Conservation (phyloP, 1,140 invertebrate genomes). For the Conus ventricosus region DNA sequence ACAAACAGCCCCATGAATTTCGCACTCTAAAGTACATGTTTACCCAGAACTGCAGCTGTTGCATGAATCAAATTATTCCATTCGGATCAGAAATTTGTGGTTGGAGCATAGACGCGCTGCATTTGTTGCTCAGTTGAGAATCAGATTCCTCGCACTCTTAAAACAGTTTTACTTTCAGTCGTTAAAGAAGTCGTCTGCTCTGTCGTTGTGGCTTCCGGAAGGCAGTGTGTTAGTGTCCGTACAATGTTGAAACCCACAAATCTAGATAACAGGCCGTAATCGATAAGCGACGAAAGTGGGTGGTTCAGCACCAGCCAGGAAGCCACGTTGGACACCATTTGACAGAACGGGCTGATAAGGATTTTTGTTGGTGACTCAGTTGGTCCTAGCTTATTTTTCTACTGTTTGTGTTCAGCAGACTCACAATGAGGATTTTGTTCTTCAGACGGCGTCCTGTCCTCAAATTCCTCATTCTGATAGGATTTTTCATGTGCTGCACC, state of each 20-base stretch:
- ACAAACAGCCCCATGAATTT: too few relatives aligned
- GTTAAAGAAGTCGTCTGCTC: neutral
- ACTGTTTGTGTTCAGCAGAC: neutral
- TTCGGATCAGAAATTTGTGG: too few relatives aligned
- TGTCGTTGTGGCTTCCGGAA: neutral
- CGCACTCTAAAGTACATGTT: too few relatives aligned
- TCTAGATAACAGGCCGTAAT: neutral
- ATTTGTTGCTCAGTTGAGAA: too few relatives aligned
- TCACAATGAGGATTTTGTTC: conserved; percentile 21
- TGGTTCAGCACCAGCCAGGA: neutral
- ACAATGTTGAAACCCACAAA: neutral
- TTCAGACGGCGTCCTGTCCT: conserved; percentile 8
- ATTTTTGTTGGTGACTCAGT: neutral
- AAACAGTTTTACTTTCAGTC: too few relatives aligned
- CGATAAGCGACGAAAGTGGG: neutral
- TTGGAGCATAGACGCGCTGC: too few relatives aligned
- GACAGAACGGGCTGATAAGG: neutral
- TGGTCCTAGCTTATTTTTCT: neutral
- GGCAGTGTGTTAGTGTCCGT: too few relatives aligned
- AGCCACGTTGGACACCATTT: neutral
- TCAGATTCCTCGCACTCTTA: too few relatives aligned
- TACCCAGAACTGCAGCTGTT: too few relatives aligned
- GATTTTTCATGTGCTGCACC: neutral
- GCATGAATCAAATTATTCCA: neutral
- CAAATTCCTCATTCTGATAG: neutral